Base-by-base conservation (phyloP, 2,888 invertebrate genomes). In the Dorcus parallelipipedus region DNA sequence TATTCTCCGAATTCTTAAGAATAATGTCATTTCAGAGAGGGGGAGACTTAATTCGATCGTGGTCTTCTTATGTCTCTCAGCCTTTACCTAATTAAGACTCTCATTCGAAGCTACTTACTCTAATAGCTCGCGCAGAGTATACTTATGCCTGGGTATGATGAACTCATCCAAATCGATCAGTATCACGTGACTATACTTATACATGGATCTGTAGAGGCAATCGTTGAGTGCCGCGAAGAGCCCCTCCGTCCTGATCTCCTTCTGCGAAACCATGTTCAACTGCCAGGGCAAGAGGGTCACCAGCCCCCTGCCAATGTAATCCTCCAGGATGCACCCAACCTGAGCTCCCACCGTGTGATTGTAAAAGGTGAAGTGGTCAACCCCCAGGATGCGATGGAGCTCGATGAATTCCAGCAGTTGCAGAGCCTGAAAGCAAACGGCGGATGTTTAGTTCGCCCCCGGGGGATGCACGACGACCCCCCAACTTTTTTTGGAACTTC, bases 221-320 rank as follows among this genome's bases (percentile, higher is more conserved):
- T 95, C 95, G 79, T 95, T 95, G 68, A 95, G 85, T 7, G 95
- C 93, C 0, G 95, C 94, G 76, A 95, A 95, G 62, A 93, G 83
- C 4, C 94, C 94, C 76, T 95, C 95, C 1, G 95, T 95, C 62
- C 95, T 87, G 62, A 95, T 95, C 78, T 95, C 95, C 71, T 89
- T 87, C 76, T 93, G 93, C 1, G 94, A 94, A 33, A 88, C 83
- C 82, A 93, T 90, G 61, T 93, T 89, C 66, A 95, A 83, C 73
- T 91, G 88, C 95, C 93, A 93, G 2, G 90, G 89, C 67, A 92
- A 79, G 63, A 93, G 75, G 1, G 88, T 88, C 56, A 91, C 85
- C 8, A 88, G 74, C 2, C 90, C 89, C 65, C 82, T 66, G 8
- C 70, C 67, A n/a, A 74, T 72, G 64, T 78, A 78, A 60, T 78